These are phyloP conservation scores for Odocoileus virginianus DNA, from an alignment of 2,113 vertebrate genomes.

Conservation along the genomic window DNA sequence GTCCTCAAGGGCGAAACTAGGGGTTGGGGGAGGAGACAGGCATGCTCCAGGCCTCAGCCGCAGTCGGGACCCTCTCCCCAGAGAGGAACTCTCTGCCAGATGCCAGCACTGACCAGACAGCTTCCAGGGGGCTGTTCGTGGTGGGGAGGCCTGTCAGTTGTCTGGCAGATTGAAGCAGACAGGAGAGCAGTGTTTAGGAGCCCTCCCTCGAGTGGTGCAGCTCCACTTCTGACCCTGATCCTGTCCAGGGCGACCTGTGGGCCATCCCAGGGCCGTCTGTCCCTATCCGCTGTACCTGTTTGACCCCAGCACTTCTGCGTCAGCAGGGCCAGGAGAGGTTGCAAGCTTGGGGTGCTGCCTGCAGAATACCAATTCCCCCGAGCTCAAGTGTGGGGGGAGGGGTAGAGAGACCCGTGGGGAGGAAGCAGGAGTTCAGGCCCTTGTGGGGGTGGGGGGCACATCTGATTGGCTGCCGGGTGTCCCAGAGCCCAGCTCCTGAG, in stretches of 20 bases:
- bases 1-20: neutral
- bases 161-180: neutral
- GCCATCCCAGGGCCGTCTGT: neutral
- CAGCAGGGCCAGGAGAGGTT: constrained; percentile 9
- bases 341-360: constrained; percentile 3
- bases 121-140: neutral
- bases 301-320: constrained; percentile 14
- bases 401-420: neutral
- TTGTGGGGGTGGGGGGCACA: neutral
- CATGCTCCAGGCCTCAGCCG: neutral
- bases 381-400: neutral
- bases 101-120: neutral
- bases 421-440: constrained; percentile 41
- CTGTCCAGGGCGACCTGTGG: neutral
- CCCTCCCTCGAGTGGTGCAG: neutral
- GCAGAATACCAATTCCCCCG: constrained; percentile 50
- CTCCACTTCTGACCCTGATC: neutral
- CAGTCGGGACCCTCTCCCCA: neutral
- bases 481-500: constrained; percentile 46
- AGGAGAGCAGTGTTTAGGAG: neutral
- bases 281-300: neutral
- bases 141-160: neutral
- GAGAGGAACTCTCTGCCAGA: neutral
- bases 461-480: constrained; percentile 48
- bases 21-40: neutral